phyloP scores from a whole-genome alignment of 2,113 vertebrate genomes.

The Sturnus vulgaris region DNA sequence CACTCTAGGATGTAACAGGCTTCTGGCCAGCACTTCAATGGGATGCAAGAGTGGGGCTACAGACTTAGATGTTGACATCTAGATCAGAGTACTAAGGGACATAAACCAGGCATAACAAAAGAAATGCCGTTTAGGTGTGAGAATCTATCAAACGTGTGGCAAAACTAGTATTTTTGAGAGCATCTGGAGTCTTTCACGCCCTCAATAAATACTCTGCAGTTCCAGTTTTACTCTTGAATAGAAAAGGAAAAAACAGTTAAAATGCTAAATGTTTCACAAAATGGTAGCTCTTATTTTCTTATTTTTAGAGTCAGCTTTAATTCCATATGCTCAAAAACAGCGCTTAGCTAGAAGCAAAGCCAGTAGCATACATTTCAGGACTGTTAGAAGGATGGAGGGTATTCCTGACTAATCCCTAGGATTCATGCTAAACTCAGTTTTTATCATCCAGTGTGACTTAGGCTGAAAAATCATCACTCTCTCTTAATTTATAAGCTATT shows the following conservation, averaged over 20 bases:
- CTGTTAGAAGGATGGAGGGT: background rate
- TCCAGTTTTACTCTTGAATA: background rate
- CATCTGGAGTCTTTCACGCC: background rate
- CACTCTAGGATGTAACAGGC: background rate
- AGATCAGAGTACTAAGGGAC: background rate
- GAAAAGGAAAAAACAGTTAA: background rate
- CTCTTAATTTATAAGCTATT: background rate
- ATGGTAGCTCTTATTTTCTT: background rate
- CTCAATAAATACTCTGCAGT: background rate
- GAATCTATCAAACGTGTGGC: background rate
- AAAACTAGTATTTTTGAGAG: background rate
- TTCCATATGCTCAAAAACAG: background rate
- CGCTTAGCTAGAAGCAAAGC: background rate
- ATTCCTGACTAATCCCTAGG: background rate
- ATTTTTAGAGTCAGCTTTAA: background rate
- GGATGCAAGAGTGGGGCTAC: accelerated
- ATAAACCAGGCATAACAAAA: background rate
- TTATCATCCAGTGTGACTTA: background rate
- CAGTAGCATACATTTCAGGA: background rate
- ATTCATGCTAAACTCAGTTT: background rate
- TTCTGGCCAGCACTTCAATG: background rate
- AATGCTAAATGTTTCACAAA: background rate
- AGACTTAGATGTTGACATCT: background rate
- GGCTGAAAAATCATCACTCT: background rate
- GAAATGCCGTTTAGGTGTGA: background rate